Base-by-base conservation (phyloP, 1,140 invertebrate genomes). In the Cyclina sinensis region DNA sequence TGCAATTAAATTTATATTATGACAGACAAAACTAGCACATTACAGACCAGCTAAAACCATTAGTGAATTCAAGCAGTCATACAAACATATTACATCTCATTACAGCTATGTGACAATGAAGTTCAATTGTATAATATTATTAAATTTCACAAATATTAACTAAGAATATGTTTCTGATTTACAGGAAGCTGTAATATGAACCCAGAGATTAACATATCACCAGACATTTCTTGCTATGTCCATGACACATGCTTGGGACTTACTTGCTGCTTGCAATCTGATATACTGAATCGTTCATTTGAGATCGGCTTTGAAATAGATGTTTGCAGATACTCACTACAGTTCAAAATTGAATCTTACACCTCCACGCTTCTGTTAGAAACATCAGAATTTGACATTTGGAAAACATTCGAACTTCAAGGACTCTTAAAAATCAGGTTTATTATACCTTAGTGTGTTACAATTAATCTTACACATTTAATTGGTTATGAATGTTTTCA, bases 301-400 rank as follows among this genome's bases (percentile, higher is more conserved):
- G n/a, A 46, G 14, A 21, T 78, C 2, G 24, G 7, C 4, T 78
- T 78, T 9, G 46, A 30, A 21, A 32, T 78, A 35, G 74, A 78
- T 32, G 46, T 24, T 21, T 78, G 46, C 46, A 48, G 43, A 35
- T 51, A 78, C 27, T 9, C 35, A 2, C 30, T 78, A 14, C 7
- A 30, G 35, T 35, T 78, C n/a, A 78, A 21, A 48, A 54, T 78
- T 51, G 74, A 78, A 78, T 30, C 43, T 27, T 78, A 51, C 27
- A 35, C 14, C 16, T 78, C 74, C 18, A 30, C 74, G 1, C 3
- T 78, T 1, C 11, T 78, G n/a, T 21, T 78, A 18, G 74, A 78
- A 27, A 54, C 74, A 7, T 78, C 74, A 32, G 43, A 78, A 32
- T 54, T 54, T 16, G 74, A 24, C 16, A 27, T 39, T 35, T 78